Evolutionary conservation across 2,113 vertebrate genomes (phyloP).

Genomic region (Coregonus clupeaformis): DNA sequence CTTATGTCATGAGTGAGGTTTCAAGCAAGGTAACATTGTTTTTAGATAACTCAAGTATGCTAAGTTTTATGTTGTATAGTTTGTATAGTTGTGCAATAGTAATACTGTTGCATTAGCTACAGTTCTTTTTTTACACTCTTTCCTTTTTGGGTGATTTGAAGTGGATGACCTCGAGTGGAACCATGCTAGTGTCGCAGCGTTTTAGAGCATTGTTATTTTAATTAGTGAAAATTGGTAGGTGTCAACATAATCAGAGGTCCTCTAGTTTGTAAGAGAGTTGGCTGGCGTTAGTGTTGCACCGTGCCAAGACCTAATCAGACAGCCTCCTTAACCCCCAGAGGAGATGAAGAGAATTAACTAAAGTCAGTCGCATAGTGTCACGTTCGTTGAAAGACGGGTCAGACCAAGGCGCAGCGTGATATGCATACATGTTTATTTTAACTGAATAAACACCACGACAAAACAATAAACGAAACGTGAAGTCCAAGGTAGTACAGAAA

Average conservation of each 20-base stretch:
- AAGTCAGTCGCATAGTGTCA: background rate
- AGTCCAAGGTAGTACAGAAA: no score
- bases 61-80: no score
- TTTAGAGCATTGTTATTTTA: conserved; percentile 62
- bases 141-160: conserved; percentile 27
- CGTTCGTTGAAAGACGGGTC: no score
- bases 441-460: no score
- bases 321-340: conserved; percentile 51
- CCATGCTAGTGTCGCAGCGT: conserved; percentile 23
- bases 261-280: conserved; percentile 58
- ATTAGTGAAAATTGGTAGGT: conserved; percentile 60
- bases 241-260: conserved; percentile 53
- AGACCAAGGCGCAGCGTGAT: no score
- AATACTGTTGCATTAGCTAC: no score
- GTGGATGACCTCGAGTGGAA: conserved; percentile 36
- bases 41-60: no score
- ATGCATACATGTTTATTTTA: no score
- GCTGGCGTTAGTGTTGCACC: conserved; percentile 41
- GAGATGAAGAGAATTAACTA: conserved; percentile 15
- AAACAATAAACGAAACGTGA: no score
- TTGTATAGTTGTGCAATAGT: no score
- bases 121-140: conserved; percentile 15
- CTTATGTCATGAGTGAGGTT: no score
- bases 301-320: conserved; percentile 51
- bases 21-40: no score